Base-by-base conservation (phyloP, 2,113 vertebrate species). In the Eptesicus fuscus region DNA sequence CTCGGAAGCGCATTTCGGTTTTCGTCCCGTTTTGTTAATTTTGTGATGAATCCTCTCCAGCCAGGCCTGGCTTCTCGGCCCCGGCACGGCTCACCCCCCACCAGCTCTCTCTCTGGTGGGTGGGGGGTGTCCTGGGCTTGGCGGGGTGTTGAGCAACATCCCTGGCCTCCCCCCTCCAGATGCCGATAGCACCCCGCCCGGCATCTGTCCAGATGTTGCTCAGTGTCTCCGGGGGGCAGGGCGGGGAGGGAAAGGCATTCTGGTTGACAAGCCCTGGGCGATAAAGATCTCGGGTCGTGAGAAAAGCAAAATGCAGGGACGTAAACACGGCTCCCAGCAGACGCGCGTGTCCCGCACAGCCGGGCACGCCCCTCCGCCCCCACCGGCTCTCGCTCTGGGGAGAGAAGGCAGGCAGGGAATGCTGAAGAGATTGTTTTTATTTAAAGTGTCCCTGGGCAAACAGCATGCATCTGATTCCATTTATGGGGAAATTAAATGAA, bases 311-410 rank as follows among this genome's bases (percentile, higher is more conserved):
- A 18, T 5, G 11, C 22, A 5, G 67, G 67, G 91, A 44, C 4
- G 7, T 1, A 47, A 63, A 28, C 28, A 40, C 20, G 74, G 22
- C 40, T 79, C n/a, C 2, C 0, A 6, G 4, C 0, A 7, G 18
- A 5, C 16, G 35, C 0, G 1, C 3, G 47, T 32, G 59, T 40
- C 17, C 56, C 4, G 10, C 5, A 2, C 12, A 4, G 61, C 10
- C 1, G 2, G 17, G 16, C 4, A 1, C 13, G 1, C 69, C 9
- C 4, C 1, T 3, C 22, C 28, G 8, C 18, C 73, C 22, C 32
- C 11, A 1, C 7, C 0, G 7, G 14, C 30, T 10, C 49, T 67
- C 63, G 0, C 37, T 37, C 47, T 13, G 16, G n/a, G 65, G 63
- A 47, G 30, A 11, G 23, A 30, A 28, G 23, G 16, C 23, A 53